Conservation (phyloP, 2,888 invertebrate species). For the Buathra laborator region DNA sequence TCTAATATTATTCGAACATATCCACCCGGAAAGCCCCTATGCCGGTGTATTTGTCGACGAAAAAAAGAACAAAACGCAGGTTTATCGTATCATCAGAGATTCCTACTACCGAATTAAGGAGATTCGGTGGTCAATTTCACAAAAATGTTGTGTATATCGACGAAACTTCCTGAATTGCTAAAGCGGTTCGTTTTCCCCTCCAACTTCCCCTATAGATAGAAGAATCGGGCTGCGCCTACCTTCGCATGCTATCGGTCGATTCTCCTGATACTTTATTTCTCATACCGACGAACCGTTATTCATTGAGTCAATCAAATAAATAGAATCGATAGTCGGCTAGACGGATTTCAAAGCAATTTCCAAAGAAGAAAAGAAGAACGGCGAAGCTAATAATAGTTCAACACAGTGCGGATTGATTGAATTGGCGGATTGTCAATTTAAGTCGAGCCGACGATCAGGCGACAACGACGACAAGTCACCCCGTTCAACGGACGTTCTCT, state of each 20-base stretch:
- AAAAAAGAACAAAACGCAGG: no score
- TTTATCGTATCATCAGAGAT: no score
- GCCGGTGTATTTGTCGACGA: no score
- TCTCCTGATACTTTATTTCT: neutral
- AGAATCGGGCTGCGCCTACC: neutral
- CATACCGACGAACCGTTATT: neutral
- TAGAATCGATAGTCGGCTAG: neutral
- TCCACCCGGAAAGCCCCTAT: no score
- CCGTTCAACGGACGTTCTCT: slow-evolving; percentile 17
- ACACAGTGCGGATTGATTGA: slow-evolving; percentile 1
- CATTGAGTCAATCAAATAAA: neutral
- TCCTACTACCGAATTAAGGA: no score
- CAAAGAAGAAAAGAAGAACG: neutral
- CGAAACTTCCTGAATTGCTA: no score
- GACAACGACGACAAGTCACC: neutral
- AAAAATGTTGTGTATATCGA: no score
- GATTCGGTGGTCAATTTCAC: no score
- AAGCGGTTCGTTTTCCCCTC: no score
- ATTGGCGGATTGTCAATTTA: slow-evolving; percentile 15
- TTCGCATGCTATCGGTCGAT: neutral
- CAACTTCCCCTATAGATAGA: no score
- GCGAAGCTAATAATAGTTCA: neutral
- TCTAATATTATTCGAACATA: no score
- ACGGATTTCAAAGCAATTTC: neutral
- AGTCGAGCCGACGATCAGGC: neutral